Percentiles rank a stretch among this genome's conserved stretches.
phyloP scores from a whole-genome alignment of 2,113 vertebrate species.

The Pyxicephalus adspersus region DNA sequence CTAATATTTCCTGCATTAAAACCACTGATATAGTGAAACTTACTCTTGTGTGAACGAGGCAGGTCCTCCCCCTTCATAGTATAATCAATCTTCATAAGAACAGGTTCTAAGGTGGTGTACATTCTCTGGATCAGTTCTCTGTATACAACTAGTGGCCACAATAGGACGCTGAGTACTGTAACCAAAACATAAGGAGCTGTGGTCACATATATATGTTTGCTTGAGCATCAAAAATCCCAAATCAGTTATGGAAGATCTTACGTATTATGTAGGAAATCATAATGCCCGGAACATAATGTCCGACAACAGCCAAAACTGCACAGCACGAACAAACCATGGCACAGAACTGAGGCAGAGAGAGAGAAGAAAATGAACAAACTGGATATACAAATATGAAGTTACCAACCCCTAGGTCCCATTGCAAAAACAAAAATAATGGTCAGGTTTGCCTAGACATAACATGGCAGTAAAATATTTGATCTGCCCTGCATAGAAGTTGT shows the following conservation, averaged over 20 bases:
- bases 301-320: conserved; percentile 82
- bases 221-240: too few relatives aligned
- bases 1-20: background rate
- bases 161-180: conserved; percentile 89
- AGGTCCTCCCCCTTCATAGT: conserved; percentile 95
- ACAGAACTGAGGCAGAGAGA: conserved; percentile 85
- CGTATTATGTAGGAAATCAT: conserved; percentile 98
- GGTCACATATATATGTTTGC: background rate
- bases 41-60: conserved; percentile 91
- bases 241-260: conserved; percentile 70
- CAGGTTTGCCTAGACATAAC: too few relatives aligned
- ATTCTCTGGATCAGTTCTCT: conserved; percentile 97
- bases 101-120: conserved; percentile 94
- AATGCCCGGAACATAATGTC: conserved; percentile 96
- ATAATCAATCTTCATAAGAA: conserved; percentile 99
- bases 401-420: too few relatives aligned
- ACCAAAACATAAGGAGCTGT: background rate
- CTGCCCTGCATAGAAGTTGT: too few relatives aligned
- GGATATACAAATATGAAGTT: background rate
- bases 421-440: too few relatives aligned
- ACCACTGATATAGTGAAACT: conserved; percentile 39
- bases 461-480: too few relatives aligned
- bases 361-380: conserved; percentile 45
- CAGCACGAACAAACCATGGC: conserved; percentile 87
- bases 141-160: conserved; percentile 97